Base-by-base conservation (phyloP, 2,797 vertebrate species). In the Hypotaenidia okinawae region DNA sequence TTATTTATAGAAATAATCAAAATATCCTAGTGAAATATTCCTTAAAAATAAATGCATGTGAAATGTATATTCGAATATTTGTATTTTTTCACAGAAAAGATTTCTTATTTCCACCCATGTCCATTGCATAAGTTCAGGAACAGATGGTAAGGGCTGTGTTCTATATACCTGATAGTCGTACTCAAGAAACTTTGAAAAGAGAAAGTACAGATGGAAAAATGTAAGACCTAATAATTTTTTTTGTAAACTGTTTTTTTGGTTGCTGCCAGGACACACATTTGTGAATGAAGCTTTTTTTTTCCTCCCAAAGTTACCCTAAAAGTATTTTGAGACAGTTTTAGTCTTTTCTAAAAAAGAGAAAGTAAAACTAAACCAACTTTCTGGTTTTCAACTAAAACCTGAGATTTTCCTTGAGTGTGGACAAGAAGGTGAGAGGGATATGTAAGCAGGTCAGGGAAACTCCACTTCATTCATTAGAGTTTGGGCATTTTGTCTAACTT, bases 161-260 rank as follows among this genome's bases (percentile, higher is more conserved):
- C 90, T 90, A 75, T 69, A 70, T 85, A 86, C 77, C 91, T 96
- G 90, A 86, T 96, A 84, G 64, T 95, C 80, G 81, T 82, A 94
- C 95, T 73, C 78, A 96, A 96, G 66, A 93, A 91, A 93, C 87
- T 95, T 95, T 94, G 93, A 95, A 90, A 86, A 83, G 90, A 57
- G 8, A 57, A 77, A 24, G 16, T 51, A 78, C 10, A 9, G 37
- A 17, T 68, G 24, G 30, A 58, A 90, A 84, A 92, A 47, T 21
- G 1, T 76, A 68, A 69, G 33, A 59, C 6, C 7, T 57, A 32
- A 25, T 37, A 16, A 10, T 28, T 35, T 77, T 58, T 58, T 75
- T 87, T 6, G 18, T 2, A 54, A 83, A 23, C 9, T 66, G 5
- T 8, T 70, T 5, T 52, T 5, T 49, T 63, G 16, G 2, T 81